Evolutionary conservation across 2,888 invertebrate species (phyloP), one percentile per base, ranked within the genome.

Genomic region (Folsomia manolachei): DNA sequence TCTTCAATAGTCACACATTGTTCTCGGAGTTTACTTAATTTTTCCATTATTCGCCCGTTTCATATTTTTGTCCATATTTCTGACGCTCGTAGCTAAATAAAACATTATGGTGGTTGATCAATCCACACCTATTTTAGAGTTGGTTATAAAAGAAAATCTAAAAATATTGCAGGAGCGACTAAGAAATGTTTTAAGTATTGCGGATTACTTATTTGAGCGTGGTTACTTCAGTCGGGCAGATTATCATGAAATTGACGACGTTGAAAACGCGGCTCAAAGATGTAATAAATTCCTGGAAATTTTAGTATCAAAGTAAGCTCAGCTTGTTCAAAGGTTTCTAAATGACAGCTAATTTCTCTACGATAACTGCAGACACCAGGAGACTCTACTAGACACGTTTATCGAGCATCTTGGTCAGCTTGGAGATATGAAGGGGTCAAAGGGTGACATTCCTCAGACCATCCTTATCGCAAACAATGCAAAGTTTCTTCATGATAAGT

Each of bases 171-270:
- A 24, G 4, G 71, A 71, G 14, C 62, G 27, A 21, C 19, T 71
- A 23, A 62, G 18, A 39, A 23, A 71, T 21, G 67, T 63, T 26
- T 53, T 71, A 27, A 27, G 14, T 27, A 56, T 26, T 1, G 71
- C 71, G 53, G 77, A 77, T 64, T 72, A 69, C 56, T 73, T 77
- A 62, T 77, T 77, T 70, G 75, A 77, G 52, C 74, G 75, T 52
- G 77, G 77, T n/a, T 72, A 74, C 67, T 63, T 77, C 27, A 73
- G 66, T 61, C 63, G 77, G 23, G 64, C 69, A 52, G 75, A 77
- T 61, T 77, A 74, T 67, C 72, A 75, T 60, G 51, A 56, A n/a
- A 69, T 77, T 27, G 77, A 77, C n/a, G 21, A 24, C 26, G 24
- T 63, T 14, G 25, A 52, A 21, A 26, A 18, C 27, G 62, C 25